phyloP scores from a whole-genome alignment of 1,140 invertebrate genomes.

The Drosophila repletoides region DNA sequence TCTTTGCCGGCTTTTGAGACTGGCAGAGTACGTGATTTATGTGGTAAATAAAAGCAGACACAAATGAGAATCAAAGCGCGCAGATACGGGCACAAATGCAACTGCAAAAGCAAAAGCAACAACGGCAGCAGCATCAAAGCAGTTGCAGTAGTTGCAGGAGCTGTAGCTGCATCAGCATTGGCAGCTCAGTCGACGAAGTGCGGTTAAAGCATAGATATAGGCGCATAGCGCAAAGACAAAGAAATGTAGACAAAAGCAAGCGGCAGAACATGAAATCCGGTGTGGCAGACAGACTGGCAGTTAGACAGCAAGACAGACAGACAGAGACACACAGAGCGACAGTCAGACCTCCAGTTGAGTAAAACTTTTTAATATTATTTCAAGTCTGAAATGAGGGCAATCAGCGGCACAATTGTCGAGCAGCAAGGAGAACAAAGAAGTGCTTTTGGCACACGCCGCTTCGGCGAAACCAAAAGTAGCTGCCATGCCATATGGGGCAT shows the following conservation, averaged over 20 bases:
- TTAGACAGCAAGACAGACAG: not conserved
- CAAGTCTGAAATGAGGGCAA: constrained; percentile 80
- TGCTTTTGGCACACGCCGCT: constrained; percentile 35
- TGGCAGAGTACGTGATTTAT: constrained; percentile 69
- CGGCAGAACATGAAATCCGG: constrained; percentile 37
- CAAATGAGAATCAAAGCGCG: constrained; percentile 64
- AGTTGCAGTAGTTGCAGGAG: constrained; percentile 28
- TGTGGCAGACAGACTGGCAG: not conserved
- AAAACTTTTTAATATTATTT: constrained; percentile 81
- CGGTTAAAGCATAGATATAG: constrained; percentile 32
- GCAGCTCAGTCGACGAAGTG: constrained; percentile 9
- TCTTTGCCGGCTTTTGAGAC: constrained; percentile 43
- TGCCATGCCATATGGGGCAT: not conserved
- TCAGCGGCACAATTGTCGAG: constrained; percentile 77
- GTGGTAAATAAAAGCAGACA: constrained; percentile 77
- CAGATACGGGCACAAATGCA: constrained; percentile 48
- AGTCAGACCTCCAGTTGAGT: constrained; percentile 47
- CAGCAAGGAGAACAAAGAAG: constrained; percentile 75
- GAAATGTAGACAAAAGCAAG: constrained; percentile 39
- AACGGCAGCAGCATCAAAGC: not conserved
- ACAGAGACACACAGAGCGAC: constrained; percentile 15
- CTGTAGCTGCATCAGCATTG: constrained; percentile 16
- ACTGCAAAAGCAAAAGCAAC: constrained; percentile 14
- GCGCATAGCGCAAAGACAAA: constrained; percentile 38
- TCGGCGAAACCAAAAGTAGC: constrained; percentile 23